These are phyloP conservation scores for Sceloporus undulatus DNA, from an alignment of 2,113 vertebrate genomes.

Conservation along the genomic window DNA sequence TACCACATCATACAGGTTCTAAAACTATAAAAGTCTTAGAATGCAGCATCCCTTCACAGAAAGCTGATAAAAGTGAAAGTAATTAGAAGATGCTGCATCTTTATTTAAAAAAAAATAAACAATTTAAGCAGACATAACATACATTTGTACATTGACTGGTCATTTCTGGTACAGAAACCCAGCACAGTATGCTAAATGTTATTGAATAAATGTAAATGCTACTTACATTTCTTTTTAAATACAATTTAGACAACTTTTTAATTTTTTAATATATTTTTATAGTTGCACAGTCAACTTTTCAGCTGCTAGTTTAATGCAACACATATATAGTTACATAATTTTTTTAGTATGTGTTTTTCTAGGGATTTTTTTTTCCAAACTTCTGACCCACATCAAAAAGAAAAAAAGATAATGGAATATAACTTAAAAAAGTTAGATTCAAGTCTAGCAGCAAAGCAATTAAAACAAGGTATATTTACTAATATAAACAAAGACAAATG, in stretches of 20 bases:
- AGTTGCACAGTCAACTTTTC: conserved; percentile 81
- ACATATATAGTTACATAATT: conserved; percentile 82
- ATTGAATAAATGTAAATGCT: conserved; percentile 90
- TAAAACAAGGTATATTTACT: conserved; percentile 81
- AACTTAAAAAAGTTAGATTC: conserved; percentile 83
- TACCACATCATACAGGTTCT: conserved; percentile 75
- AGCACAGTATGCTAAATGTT: conserved; percentile 86
- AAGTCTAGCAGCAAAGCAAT: conserved; percentile 86
- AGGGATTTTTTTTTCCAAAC: conserved; percentile 81
- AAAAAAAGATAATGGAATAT: conserved; percentile 80
- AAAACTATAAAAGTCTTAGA: conserved; percentile 81
- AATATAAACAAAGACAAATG: conserved; percentile 79
- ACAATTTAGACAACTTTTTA: conserved; percentile 85
- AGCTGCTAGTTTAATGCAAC: conserved; percentile 85
- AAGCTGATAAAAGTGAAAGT: conserved; percentile 84
- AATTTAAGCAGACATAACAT: conserved; percentile 87
- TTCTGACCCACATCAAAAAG: conserved; percentile 82
- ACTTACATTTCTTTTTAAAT: conserved; percentile 89
- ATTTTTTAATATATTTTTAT: conserved; percentile 71
- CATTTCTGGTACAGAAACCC: conserved; percentile 89
- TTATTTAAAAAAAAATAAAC: conserved; percentile 84
- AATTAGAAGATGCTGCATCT: conserved; percentile 84
- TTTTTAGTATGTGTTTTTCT: conserved; percentile 71
- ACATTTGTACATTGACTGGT: conserved; percentile 87
- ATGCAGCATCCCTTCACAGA: conserved; percentile 82